Conservation (phyloP, 2,888 invertebrate genomes). For the Calameuta filiformis region DNA sequence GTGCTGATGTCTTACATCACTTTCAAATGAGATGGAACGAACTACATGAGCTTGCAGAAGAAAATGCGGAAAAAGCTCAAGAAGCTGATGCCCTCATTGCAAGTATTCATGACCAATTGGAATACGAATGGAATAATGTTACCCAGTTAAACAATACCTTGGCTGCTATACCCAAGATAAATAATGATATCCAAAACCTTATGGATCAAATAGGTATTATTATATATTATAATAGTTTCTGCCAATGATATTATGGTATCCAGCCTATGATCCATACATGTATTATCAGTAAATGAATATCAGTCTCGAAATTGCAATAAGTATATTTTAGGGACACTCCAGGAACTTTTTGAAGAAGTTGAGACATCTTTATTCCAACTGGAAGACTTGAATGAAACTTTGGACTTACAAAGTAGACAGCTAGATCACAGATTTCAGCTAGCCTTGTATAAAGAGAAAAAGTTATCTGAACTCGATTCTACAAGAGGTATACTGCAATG, state of each 20-base stretch:
- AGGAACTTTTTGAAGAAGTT: slow-evolving; percentile 72
- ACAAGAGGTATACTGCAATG: slow-evolving; percentile 67
- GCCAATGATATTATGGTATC: background rate
- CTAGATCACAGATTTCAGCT: slow-evolving; percentile 79
- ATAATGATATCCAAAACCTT: slow-evolving; percentile 64
- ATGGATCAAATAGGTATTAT: slow-evolving; percentile 66
- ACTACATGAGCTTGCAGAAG: slow-evolving; percentile 76
- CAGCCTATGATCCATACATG: background rate
- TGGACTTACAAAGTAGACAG: slow-evolving; percentile 78
- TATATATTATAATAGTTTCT: slow-evolving; percentile 8
- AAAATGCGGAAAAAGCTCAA: slow-evolving; percentile 72
- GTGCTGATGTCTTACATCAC: slow-evolving; percentile 75
- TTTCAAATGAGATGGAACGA: slow-evolving; percentile 80
- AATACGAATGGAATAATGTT: slow-evolving; percentile 65
- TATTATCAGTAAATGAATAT: background rate
- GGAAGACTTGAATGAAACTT: slow-evolving; percentile 77
- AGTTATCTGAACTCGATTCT: slow-evolving; percentile 69
- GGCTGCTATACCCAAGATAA: slow-evolving; percentile 66
- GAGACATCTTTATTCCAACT: slow-evolving; percentile 74
- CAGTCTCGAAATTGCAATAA: background rate
- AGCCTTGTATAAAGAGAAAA: slow-evolving; percentile 77
- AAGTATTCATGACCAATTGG: slow-evolving; percentile 60
- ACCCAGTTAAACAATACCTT: slow-evolving; percentile 62
- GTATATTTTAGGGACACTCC: slow-evolving; percentile 65
- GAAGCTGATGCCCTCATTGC: slow-evolving; percentile 67